Base-by-base conservation (phyloP, 1,140 invertebrate species). In the Vollenhovia emeryi region DNA sequence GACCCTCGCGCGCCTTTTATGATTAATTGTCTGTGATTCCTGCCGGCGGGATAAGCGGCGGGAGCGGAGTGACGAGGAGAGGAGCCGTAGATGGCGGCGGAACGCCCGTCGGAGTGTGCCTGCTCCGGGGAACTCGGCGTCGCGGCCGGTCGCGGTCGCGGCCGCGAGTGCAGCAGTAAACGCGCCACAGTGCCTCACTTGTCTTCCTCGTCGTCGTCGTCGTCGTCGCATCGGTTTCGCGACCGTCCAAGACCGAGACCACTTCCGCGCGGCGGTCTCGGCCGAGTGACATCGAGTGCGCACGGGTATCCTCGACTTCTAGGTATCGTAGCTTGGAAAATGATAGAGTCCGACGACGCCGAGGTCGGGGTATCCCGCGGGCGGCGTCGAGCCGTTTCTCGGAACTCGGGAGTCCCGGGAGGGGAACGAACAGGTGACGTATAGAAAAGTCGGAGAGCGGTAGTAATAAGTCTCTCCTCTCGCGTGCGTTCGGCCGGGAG, bases 21-120 rank as follows among this genome's bases (percentile, higher is more conserved):
- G 68, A 87, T 85, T 87, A 90, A 90, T 90, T 86, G 86, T 59
- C 84, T 86, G 73, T 88, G 86, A 86, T 90, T 86, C 60, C 66
- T 84, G 50, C 43, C 36, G 66, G 48, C 33, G 60, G 55, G 48
- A 66, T 21, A 40, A 40, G 3, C 59, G 30, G 27, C 27, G 62
- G 40, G 18, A 66, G 33, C 66, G 80, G 36, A 62, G 36, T 27
- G 9, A 21, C 18, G 75, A 78, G 64, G 52, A 57, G 30, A 60
- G 69, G 36, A 79, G 33, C 68, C 78, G 64, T 82, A 88, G 86
- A 87, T 88, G 88, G 84, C 75, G 62, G 59, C 62, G 84, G 68
- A 86, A 84, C 48, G 75, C 64, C 13, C 9, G 50, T 43, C 75
- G 33, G 21, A 69, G 62, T 66, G 30, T 64, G 8, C 52, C 48